Percentiles rank a stretch among this genome's conserved stretches.
Conservation (phyloP, 2,113 vertebrate species). For the Nerophis lumbriciformis region DNA sequence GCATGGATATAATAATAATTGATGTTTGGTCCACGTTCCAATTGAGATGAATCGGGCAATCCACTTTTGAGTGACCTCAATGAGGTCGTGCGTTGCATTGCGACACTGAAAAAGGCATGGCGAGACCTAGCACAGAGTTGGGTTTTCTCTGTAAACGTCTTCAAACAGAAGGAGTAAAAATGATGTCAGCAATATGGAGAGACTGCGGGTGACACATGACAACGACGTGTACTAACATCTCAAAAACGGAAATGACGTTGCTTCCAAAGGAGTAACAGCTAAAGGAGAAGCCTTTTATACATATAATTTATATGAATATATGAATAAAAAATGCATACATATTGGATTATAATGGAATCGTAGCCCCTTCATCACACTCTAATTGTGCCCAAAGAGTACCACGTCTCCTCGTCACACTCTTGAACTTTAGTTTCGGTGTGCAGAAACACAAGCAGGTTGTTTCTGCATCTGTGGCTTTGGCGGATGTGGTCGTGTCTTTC, state of each 20-base stretch:
- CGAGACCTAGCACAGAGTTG: not conserved
- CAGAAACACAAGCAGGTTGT: constrained; percentile 17
- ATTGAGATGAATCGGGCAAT: too few relatives aligned
- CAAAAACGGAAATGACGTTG: too few relatives aligned
- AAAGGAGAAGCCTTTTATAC: too few relatives aligned
- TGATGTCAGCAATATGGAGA: constrained; percentile 8
- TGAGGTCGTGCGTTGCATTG: constrained; percentile 5
- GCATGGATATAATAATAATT: too few relatives aligned
- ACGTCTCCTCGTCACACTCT: constrained; percentile 7
- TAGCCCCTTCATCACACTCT: too few relatives aligned
- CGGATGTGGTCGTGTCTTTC: constrained; percentile 58
- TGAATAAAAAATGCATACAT: too few relatives aligned
- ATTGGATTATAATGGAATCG: too few relatives aligned
- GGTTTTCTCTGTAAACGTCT: not conserved
- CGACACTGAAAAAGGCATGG: not conserved
- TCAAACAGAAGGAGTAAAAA: constrained; percentile 1
- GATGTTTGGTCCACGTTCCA: too few relatives aligned
- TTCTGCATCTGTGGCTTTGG: constrained; percentile 44
- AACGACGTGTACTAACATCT: constrained; percentile 59
- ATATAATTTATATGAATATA: too few relatives aligned
- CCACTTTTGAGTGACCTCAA: constrained; percentile 12
- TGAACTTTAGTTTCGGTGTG: constrained; percentile 4
- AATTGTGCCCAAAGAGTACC: too few relatives aligned
- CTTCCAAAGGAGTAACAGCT: too few relatives aligned
- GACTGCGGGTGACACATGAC: constrained; percentile 36